phyloP scores from a whole-genome alignment of 2,888 invertebrate species.

The Cyclophora albipunctata region DNA sequence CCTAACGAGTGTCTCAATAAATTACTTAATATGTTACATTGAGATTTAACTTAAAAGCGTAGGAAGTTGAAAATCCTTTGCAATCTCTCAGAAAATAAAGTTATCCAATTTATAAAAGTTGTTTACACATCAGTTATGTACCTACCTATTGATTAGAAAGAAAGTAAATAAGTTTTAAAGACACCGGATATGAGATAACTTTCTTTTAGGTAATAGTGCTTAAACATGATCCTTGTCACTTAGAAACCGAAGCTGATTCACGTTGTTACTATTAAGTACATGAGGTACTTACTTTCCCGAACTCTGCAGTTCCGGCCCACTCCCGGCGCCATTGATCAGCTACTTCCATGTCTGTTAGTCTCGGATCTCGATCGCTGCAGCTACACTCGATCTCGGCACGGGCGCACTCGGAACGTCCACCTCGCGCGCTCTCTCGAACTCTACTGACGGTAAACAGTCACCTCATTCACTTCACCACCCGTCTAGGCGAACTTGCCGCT shows the following conservation, averaged over 20 bases:
- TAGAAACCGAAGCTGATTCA: too few species aligned
- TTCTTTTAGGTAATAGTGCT: too few species aligned
- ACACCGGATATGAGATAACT: background rate
- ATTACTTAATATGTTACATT: too few species aligned
- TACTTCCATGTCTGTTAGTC: conserved; percentile 56
- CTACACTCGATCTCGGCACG: conserved; percentile 55
- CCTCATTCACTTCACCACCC: conserved; percentile 17
- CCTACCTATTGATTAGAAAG: too few species aligned
- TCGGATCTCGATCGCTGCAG: conserved; percentile 55
- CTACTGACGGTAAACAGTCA: conserved; percentile 38
- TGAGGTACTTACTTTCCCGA: conserved; percentile 50
- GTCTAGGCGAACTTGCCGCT: conserved; percentile 30
- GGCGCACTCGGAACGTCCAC: conserved; percentile 45
- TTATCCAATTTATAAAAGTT: too few species aligned
- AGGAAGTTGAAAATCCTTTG: too few species aligned
- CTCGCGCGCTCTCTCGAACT: conserved; percentile 49
- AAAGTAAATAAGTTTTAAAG: background rate
- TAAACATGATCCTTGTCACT: too few species aligned
- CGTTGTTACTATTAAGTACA: too few species aligned
- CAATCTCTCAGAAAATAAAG: too few species aligned
- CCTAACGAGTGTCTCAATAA: too few species aligned
- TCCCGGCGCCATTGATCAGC: conserved; percentile 69
- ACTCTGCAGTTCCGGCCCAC: conserved; percentile 70
- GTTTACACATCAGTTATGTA: too few species aligned
- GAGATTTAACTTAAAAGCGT: too few species aligned